Evolutionary conservation across 2,113 vertebrate species (phyloP), one percentile per base, ranked within the genome.

Genomic region (Serilophus lunatus): DNA sequence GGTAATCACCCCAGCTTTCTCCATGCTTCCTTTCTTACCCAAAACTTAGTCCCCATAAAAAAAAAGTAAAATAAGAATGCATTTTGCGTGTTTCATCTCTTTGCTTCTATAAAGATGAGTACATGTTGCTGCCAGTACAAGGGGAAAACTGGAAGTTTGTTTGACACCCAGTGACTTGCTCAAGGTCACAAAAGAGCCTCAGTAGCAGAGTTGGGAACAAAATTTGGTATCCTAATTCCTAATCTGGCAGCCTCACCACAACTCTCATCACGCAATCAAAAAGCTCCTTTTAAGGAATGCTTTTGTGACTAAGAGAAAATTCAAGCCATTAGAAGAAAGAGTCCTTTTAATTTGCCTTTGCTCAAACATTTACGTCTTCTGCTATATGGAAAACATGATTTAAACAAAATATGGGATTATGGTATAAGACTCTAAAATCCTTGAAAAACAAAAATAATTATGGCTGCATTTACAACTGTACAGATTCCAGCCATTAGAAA

Each of bases 221-320:
- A 97, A 96, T 93, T 94, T 95, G 90, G 92, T 93, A 92, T 97
- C 93, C 82, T 93, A 93, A 95, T 96, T 96, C 94, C 94, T 95
- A 94, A 96, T 94, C 93, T 94, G 95, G 94, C 93, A 95, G 76
- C 77, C 72, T 95, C 36, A 77, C 90, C 93, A 75, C 80, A 86
- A 93, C 88, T 84, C 90, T 86, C 92, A 96, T 92, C 94, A 95
- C 53, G 65, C 94, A 96, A 96, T 94, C 92, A 96, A 94, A 96
- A 90, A 93, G 72, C 77, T 97, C 95, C 96, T 95, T 97, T 97
- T 96, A 95, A 96, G 93, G 94, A 96, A 94, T 84, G 88, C 72
- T 93, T 96, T 96, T 94, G 96, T 93, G 94, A 94, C 85, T 90
- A 96, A 92, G 64, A 95, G 91, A 88, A 94, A 96, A 96, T 83